Conservation (phyloP, 2,113 vertebrate genomes). For the Upupa epops region DNA sequence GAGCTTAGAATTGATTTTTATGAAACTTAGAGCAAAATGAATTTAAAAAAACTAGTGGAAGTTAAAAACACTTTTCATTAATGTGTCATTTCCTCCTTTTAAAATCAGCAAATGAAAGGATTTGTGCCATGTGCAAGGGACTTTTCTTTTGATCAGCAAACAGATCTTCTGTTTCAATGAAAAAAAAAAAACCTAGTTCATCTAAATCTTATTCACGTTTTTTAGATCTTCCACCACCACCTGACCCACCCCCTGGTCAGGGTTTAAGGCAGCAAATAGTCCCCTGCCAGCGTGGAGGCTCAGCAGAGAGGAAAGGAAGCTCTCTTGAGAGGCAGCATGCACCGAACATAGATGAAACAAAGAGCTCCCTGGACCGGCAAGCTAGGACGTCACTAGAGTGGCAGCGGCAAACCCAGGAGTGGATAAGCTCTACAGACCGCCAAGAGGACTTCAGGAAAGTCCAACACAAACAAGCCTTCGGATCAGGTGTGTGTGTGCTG, state of each 20-base stretch:
- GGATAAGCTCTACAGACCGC: conserved; percentile 88
- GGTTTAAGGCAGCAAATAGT: conserved; percentile 86
- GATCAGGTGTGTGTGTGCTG: conserved; percentile 80
- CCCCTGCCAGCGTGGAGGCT: conserved; percentile 76
- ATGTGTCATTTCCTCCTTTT: not conserved
- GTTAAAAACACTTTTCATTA: not conserved
- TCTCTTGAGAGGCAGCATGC: conserved; percentile 93
- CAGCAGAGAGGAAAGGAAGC: conserved; percentile 88
- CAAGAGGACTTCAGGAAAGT: conserved; percentile 86
- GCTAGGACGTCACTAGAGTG: conserved; percentile 88
- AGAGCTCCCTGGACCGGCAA: conserved; percentile 88
- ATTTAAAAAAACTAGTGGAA: not conserved
- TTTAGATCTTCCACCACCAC: conserved; percentile 98
- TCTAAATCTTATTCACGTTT: conserved; percentile 78
- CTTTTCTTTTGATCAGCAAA: conserved; percentile 27
- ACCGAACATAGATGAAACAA: conserved; percentile 85
- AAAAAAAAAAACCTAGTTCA: conserved; percentile 62
- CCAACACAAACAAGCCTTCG: conserved; percentile 87
- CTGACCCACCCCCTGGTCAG: conserved; percentile 96
- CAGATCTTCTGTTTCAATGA: conserved; percentile 57
- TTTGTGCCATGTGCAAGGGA: not conserved
- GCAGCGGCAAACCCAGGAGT: conserved; percentile 90
- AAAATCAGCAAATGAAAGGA: not conserved
- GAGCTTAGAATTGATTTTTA: not conserved
- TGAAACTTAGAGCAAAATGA: not conserved